Base-by-base conservation (phyloP, 2,888 invertebrate genomes). In the Sussaba pulchella region DNA sequence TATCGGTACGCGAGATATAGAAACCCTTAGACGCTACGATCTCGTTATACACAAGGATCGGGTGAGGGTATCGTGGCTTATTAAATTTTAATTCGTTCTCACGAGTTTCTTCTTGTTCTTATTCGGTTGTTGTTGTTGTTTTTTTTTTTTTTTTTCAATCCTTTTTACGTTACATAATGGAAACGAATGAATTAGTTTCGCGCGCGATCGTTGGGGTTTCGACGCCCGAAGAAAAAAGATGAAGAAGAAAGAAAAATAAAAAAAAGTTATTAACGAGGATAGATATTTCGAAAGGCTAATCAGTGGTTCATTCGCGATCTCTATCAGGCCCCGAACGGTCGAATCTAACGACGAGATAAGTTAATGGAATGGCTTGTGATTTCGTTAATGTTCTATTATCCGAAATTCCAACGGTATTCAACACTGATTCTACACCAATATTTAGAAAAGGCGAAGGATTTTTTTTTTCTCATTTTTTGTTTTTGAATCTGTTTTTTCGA, bases 11-110 rank as follows among this genome's bases (percentile, higher is more conserved):
- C 66, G 69, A 73, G 69, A 57, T 57, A 41, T 73, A 57, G 73
- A 78, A 78, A 78, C 47, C 39, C 78, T 74, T 78, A 74, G 69
- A 70, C 41, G 43, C 78, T 72, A 78, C 78, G 72, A 61, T 78
- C 78, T 78, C 78, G 78, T 52, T 70, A 72, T 39, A 64, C 64
- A 36, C 61, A 67, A 50, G 61, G n/a, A n/a, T n/a, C n/a, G 61
- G 59, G 41, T 12, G 10, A 41, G 45, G 41, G 36, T 66, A 31
- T 70, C 4, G 52, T 31, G 41, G 54, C 45, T 69, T 63, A 39
- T 63, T 45, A 57, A 41, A 19, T 52, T 74, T 50, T 64, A 50
- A 75, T 61, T 61, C 74, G 57, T 64, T 74, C 69, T 24, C 47
- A 69, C 36, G 47, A 73, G 54, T 70, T 63, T 63, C n/a, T 54